Evolutionary conservation across 1,140 invertebrate species (phyloP), one percentile per base, ranked within the genome.

Genomic region (Manduca sexta): DNA sequence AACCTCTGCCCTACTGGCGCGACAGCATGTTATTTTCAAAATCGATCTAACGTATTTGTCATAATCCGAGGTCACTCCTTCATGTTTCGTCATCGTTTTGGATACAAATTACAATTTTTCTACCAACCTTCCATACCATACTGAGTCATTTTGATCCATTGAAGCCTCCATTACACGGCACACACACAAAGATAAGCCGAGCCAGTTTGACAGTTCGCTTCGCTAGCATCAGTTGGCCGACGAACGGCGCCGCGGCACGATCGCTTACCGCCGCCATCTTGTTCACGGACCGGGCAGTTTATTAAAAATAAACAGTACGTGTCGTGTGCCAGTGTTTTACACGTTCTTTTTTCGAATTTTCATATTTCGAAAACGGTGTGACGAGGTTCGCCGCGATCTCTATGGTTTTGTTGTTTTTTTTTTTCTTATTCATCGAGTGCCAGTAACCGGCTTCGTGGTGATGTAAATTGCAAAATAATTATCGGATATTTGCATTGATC

Each of bases 201-300:
- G 71, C 77, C 63, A 75, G 77, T 81, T 81, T 81, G 74, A 75
- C 71, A 72, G 69, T 75, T 72, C 64, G 64, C 64, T 61, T 42
- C 61, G 54, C 31, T 58, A 65, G 62, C 64, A 56, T 81, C 80
- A 81, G 80, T 84, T 73, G 68, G 74, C 72, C 74, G 74, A 71
- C 64, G 74, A 61, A 66, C 74, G 75, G 77, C 76, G 76, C 69
- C 69, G 75, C 69, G 76, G 73, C 49, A 69, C 60, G 62, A 60
- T 65, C 69, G 69, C 49, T 60, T 54, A 41, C 47, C 46, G 56
- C 53, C 69, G 69, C 66, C 69, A 77, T 73, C 55, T 76, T 74
- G 66, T 64, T 68, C 56, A 65, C 57, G 55, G 69, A 62, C 57
- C 74, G 70, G 62, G 65, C 63, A 67, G 60, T 69, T 66, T 60